Percentiles rank a stretch among this genome's conserved stretches.
These are phyloP conservation scores for Steinernema feltiae DNA, from an alignment of 1,140 invertebrate species.

Conservation along the genomic window DNA sequence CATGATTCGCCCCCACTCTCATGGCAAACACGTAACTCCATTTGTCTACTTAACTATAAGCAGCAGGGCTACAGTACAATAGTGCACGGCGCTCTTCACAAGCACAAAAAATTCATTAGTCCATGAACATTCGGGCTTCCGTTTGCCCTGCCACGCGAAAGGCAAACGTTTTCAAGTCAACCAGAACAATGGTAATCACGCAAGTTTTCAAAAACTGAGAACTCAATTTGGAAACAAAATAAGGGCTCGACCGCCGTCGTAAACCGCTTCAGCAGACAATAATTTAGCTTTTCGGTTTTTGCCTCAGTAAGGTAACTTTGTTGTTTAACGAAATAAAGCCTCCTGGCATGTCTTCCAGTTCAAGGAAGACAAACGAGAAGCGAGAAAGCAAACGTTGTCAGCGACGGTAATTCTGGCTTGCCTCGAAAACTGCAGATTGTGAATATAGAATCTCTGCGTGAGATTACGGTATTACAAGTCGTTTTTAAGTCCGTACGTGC, in stretches of 20 bases:
- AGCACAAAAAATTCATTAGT: neutral
- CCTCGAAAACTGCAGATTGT: too few relatives aligned
- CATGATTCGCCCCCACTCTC: too few relatives aligned
- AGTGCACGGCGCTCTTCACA: neutral
- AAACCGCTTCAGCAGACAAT: conserved; percentile 1
- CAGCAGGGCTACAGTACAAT: neutral
- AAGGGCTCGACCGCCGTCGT: neutral
- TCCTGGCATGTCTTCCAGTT: neutral
- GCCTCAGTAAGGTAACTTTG: neutral
- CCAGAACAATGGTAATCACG: neutral
- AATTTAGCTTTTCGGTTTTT: neutral
- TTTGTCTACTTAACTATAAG: neutral
- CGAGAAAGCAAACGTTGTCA: neutral
- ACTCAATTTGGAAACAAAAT: conserved; percentile 12
- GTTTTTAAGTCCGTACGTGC: too few relatives aligned
- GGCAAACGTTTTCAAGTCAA: neutral
- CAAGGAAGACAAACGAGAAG: neutral
- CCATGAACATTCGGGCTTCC: neutral
- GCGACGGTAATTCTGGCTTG: too few relatives aligned
- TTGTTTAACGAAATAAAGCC: neutral
- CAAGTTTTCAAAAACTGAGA: conserved; percentile 1
- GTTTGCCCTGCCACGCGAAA: neutral
- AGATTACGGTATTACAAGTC: too few relatives aligned
- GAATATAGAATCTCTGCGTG: too few relatives aligned
- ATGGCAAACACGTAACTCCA: too few relatives aligned